Evolutionary conservation across 2,113 vertebrate genomes (phyloP).

Genomic region (Illadopsis cleaveri): DNA sequence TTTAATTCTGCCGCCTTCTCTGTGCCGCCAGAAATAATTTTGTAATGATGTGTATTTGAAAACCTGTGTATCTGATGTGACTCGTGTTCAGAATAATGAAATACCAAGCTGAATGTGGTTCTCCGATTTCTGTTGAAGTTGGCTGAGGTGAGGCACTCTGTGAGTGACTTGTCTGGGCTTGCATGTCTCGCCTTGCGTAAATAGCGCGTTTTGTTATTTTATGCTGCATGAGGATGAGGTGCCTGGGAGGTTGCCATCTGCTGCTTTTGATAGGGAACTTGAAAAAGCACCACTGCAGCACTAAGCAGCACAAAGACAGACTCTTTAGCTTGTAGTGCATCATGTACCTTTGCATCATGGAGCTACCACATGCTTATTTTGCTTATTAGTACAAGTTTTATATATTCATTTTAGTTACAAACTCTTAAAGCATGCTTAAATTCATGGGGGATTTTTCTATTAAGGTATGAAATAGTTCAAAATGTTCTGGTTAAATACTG

Average conservation of each 20-base stretch:
- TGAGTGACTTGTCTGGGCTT: slow-evolving; percentile 34
- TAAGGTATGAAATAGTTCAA: background rate
- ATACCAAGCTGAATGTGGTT: slow-evolving; percentile 60
- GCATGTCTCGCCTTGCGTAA: background rate
- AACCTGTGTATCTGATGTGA: slow-evolving; percentile 62
- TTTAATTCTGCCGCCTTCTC: background rate
- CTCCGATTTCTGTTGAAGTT: slow-evolving; percentile 37
- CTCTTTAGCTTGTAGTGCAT: background rate
- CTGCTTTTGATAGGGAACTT: background rate
- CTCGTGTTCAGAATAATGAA: slow-evolving; percentile 71
- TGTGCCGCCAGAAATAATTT: slow-evolving; percentile 42
- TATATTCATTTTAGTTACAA: background rate
- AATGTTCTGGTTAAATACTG: background rate
- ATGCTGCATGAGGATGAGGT: background rate
- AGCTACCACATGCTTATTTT: accelerated
- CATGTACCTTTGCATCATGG: background rate
- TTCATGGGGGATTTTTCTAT: background rate
- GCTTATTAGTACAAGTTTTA: background rate
- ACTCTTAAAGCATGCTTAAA: background rate
- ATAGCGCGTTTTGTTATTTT: background rate
- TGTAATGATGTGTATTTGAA: slow-evolving; percentile 26
- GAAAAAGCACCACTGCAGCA: background rate
- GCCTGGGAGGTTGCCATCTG: background rate
- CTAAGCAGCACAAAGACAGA: background rate
- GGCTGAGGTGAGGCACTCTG: background rate